A percentile compares a stretch with the other conserved stretches of the same genome.
Evolutionary conservation across 2,888 invertebrate species (phyloP).

Genomic region (Tetranychus truncatus): DNA sequence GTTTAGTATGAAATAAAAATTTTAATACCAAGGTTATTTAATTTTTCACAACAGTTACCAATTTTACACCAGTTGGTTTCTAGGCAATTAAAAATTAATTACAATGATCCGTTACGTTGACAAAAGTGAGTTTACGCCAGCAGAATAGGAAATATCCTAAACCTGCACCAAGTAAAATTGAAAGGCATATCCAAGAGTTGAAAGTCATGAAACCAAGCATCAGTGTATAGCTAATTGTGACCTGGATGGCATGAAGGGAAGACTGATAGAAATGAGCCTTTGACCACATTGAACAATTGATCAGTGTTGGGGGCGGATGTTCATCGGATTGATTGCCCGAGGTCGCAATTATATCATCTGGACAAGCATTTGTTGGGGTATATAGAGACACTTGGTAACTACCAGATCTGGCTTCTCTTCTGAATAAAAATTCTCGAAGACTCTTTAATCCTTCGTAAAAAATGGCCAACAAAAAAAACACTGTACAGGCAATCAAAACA

Average conservation of each 20-base stretch:
- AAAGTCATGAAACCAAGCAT: conserved; percentile 96
- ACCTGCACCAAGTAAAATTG: conserved; percentile 70
- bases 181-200: conserved; percentile 77
- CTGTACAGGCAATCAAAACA: neutral
- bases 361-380: conserved; percentile 12
- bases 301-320: neutral
- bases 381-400: neutral
- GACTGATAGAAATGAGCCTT: conserved; percentile 59
- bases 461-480: conserved; percentile 70
- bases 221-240: conserved; percentile 71
- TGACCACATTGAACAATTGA: conserved; percentile 14
- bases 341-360: neutral
- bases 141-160: conserved; percentile 85
- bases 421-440: conserved; percentile 13
- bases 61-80: no score
- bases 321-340: neutral
- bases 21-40: no score
- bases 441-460: conserved; percentile 81
- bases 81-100: conserved; percentile 18
- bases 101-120: conserved; percentile 26
- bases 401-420: neutral
- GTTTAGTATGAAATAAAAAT: no score
- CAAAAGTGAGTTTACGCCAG: conserved; percentile 51
- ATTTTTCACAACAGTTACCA: no score
- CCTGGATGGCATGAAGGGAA: conserved; percentile 66